Evolutionary conservation across 2,797 vertebrate species (phyloP), one percentile per base, ranked within the genome.

Genomic region (Pogonophryne albipinna): DNA sequence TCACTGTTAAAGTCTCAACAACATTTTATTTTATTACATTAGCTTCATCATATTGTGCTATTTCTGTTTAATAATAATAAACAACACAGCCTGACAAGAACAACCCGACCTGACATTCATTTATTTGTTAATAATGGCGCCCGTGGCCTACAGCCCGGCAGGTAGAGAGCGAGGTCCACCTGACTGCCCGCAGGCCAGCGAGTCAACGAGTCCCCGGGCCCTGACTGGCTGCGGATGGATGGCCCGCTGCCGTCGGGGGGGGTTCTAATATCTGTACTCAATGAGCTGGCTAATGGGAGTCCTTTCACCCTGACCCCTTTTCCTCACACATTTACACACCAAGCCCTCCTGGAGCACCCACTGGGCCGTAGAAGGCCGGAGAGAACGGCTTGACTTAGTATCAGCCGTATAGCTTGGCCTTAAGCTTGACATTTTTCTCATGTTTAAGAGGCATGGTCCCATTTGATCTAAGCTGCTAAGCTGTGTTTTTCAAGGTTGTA

Each of bases 201-300:
- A 89, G 88, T 85, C 83, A 89, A 87, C 44, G 15, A 64, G 87
- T 86, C 86, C 87, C 79, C 78, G 71, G 85, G 87, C 85, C 80
- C 82, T 67, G 82, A 66, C 82, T 78, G 71, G 80, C 76, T 67
- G 73, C 85, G 89, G 88, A 92, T 93, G 91, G 88, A 90, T 92
- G 82, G 49, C 74, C 79, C 3, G 65, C 86, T 73, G 67, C 84
- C 74, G 89, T 92, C 89, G 79, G 70, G 85, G 83, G 84, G 84
- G 84, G 23, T 83, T 91, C 83, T 91, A 90, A 88, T 89, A 87
- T 89, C 88, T 84, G 81, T 85, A 82, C 80, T 90, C 90, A 91
- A 86, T 93, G 91, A 91, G 84, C 90, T 92, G 91, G 83, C 87
- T 92, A 93, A 93, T 93, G 85, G 90, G 79, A 89, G 85, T 88